These are phyloP conservation scores for Tigriopus californicus DNA, from an alignment of 2,888 invertebrate genomes.

Conservation along the genomic window DNA sequence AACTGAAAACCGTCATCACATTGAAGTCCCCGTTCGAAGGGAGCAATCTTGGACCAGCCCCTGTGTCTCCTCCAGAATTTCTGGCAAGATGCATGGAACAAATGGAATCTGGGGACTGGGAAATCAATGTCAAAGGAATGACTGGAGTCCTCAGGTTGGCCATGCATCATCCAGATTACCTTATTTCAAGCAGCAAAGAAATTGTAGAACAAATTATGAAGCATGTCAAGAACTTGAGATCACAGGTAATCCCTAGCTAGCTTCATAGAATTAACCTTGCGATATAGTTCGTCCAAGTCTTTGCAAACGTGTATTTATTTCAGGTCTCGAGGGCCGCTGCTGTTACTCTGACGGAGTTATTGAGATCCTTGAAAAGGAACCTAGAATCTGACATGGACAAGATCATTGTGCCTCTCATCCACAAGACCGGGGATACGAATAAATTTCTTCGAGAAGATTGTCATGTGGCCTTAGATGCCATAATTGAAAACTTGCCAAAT, in stretches of 20 bases:
- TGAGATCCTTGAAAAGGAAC: background rate
- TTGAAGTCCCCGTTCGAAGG: constrained; percentile 6
- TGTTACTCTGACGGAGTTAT: constrained; percentile 1
- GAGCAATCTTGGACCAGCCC: background rate
- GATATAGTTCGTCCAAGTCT: too few relatives aligned
- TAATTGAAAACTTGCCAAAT: constrained; percentile 51
- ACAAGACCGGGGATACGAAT: constrained; percentile 81
- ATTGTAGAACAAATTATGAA: background rate
- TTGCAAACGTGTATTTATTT: too few relatives aligned
- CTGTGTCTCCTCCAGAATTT: background rate
- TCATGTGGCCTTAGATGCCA: constrained; percentile 53
- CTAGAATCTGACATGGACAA: constrained; percentile 51
- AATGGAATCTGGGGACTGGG: constrained; percentile 11
- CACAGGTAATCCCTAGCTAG: constrained; percentile 8
- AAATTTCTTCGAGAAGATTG: constrained; percentile 73
- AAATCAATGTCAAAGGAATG: constrained; percentile 13
- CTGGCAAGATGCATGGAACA: background rate
- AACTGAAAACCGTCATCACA: constrained; percentile 4
- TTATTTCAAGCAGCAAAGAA: background rate
- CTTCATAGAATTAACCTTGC: too few relatives aligned
- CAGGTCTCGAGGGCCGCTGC: constrained; percentile 12
- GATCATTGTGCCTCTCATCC: constrained; percentile 55
- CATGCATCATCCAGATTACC: constrained; percentile 6
- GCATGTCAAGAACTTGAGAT: constrained; percentile 12
- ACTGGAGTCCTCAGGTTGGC: background rate